These are phyloP conservation scores for Pseudorasbora parva DNA, from an alignment of 2,113 vertebrate genomes.

Conservation along the genomic window DNA sequence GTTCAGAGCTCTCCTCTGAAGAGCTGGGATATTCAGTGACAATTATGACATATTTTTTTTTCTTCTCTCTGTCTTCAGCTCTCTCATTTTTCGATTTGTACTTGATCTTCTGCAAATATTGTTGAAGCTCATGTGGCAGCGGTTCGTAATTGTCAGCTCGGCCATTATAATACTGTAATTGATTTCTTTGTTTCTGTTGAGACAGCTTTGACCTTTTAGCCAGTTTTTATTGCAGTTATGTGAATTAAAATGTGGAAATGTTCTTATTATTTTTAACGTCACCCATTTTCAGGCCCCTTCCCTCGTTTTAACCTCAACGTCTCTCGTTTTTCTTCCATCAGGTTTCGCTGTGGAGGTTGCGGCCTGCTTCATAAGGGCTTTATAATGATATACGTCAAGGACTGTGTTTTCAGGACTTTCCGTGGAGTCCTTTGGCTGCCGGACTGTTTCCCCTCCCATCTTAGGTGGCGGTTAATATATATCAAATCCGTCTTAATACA, in stretches of 20 bases:
- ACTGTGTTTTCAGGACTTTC: slow-evolving; percentile 39
- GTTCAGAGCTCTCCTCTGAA: slow-evolving; percentile 31
- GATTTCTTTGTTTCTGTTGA: slow-evolving; percentile 47
- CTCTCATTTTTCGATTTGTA: slow-evolving; percentile 30
- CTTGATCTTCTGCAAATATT: slow-evolving; percentile 58
- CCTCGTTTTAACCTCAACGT: slow-evolving; percentile 4
- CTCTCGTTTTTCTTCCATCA: slow-evolving; percentile 28
- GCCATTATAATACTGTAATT: slow-evolving; percentile 49
- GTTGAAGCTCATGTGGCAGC: slow-evolving; percentile 37
- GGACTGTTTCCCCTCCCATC: slow-evolving; percentile 5
- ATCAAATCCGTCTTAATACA: slow-evolving; percentile 44
- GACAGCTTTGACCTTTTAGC: slow-evolving; percentile 39
- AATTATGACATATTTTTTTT: slow-evolving; percentile 39
- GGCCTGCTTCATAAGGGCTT: slow-evolving; percentile 35
- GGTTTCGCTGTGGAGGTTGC: slow-evolving; percentile 43
- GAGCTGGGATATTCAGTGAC: slow-evolving; percentile 50
- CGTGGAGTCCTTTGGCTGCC: slow-evolving; percentile 11
- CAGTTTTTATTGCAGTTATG: slow-evolving; percentile 50
- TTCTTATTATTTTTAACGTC: slow-evolving; percentile 48
- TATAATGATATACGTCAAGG: slow-evolving; percentile 52
- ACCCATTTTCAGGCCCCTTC: neutral
- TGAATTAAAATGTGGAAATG: slow-evolving; percentile 36
- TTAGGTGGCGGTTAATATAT: slow-evolving; percentile 23
- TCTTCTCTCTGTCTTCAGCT: slow-evolving; percentile 9
- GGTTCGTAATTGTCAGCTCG: slow-evolving; percentile 34